Conservation (phyloP, 2,113 vertebrate species). For the Tenebrosternarchus preto region DNA sequence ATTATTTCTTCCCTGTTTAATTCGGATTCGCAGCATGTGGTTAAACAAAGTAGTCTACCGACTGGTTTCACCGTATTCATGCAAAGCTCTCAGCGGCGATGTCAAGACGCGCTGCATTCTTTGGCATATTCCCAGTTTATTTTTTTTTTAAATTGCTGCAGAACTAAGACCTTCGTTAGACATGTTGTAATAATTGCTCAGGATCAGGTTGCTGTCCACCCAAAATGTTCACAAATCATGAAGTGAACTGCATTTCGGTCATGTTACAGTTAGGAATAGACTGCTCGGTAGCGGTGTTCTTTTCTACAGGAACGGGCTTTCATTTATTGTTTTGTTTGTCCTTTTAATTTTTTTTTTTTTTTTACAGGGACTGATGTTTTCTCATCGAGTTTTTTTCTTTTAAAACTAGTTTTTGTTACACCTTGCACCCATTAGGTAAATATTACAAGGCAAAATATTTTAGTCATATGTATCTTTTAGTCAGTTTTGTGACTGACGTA, state of each 20-base stretch:
- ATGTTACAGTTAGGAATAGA: too few species aligned
- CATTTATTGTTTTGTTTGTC: too few species aligned
- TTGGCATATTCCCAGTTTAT: conserved; percentile 36
- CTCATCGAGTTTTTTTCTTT: too few species aligned
- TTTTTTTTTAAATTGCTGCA: conserved; percentile 34
- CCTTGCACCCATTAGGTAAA: too few species aligned
- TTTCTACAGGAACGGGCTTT: too few species aligned
- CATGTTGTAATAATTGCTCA: conserved; percentile 28
- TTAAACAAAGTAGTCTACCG: conserved; percentile 48
- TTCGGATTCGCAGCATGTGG: conserved; percentile 54
- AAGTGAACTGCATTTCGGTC: background rate
- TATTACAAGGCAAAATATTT: too few species aligned
- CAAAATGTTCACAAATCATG: background rate
- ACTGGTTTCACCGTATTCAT: conserved; percentile 19
- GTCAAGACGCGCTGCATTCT: conserved; percentile 28
- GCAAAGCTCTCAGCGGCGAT: conserved; percentile 47
- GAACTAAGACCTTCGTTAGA: background rate
- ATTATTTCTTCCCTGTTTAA: conserved; percentile 51
- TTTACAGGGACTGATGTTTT: too few species aligned
- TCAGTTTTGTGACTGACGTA: background rate
- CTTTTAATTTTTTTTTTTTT: too few species aligned
- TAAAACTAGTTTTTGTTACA: too few species aligned
- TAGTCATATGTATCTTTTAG: too few species aligned
- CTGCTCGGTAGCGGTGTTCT: too few species aligned
- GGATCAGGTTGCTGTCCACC: conserved; percentile 12